Evolutionary conservation across 2,888 invertebrate genomes (phyloP).

Genomic region (Polydesmus complanatus): DNA sequence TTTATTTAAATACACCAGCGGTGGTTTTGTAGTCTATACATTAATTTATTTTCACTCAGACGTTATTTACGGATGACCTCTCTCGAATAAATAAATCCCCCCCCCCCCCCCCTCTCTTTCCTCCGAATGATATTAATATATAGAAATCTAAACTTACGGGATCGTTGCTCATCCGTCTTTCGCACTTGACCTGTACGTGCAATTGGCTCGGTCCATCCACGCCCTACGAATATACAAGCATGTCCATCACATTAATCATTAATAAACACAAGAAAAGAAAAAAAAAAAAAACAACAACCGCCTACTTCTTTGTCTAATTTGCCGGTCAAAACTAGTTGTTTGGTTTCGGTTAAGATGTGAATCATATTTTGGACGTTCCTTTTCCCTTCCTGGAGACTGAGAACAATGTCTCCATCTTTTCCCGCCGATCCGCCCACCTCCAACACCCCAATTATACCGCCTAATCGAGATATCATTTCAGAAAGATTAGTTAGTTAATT

Average conservation of each 20-base stretch:
- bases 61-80: too few relatives aligned
- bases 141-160: conserved; percentile 48
- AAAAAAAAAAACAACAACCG: not conserved
- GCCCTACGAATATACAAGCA: conserved; percentile 37
- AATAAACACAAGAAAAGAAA: not conserved
- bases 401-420: conserved; percentile 3
- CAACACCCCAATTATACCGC: conserved; percentile 2
- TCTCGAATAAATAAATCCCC: too few relatives aligned
- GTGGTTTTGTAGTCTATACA: too few relatives aligned
- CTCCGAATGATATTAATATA: not conserved
- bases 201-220: conserved; percentile 66
- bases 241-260: too few relatives aligned
- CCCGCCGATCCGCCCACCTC: conserved; percentile 8
- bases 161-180: conserved; percentile 58
- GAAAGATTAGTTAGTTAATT: not conserved
- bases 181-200: conserved; percentile 73
- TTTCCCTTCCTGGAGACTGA: not conserved
- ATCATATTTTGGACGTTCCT: conserved; percentile 32
- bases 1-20: too few relatives aligned
- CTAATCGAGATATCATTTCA: not conserved
- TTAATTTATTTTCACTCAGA: too few relatives aligned
- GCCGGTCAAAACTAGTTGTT: conserved; percentile 62
- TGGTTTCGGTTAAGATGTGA: conserved; percentile 56
- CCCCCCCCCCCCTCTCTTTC: not conserved
- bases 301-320: conserved; percentile 52